Evolutionary conservation across 2,113 vertebrate genomes (phyloP).

Genomic region (Prietella phreatophila): DNA sequence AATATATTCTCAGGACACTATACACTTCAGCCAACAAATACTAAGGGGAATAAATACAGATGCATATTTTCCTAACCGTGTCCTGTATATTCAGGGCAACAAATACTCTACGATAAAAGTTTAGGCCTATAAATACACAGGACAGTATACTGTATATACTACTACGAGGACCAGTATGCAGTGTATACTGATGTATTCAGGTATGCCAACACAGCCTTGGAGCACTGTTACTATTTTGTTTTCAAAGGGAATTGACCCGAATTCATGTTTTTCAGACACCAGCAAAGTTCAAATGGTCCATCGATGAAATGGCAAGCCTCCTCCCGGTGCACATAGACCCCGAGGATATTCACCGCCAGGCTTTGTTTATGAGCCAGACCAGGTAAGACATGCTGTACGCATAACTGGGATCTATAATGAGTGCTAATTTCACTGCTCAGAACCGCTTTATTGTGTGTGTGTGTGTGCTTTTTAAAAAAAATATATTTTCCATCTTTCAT

Average conservation of each 20-base stretch:
- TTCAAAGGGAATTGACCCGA: not conserved
- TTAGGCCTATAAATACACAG: not conserved
- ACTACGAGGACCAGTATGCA: not conserved
- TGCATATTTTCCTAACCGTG: too few species aligned
- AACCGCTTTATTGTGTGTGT: not conserved
- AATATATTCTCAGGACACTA: too few species aligned
- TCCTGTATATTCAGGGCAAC: too few species aligned
- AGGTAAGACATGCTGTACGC: slow-evolving; percentile 71
- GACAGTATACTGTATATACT: not conserved
- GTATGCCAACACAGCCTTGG: not conserved
- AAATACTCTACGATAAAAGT: too few species aligned
- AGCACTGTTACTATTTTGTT: not conserved
- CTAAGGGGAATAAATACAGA: too few species aligned
- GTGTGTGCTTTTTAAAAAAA: too few species aligned
- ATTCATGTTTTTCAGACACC: slow-evolving; percentile 77
- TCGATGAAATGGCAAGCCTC: slow-evolving; percentile 91
- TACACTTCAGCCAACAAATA: too few species aligned
- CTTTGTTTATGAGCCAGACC: slow-evolving; percentile 84
- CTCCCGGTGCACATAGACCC: slow-evolving; percentile 92
- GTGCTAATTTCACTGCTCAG: not conserved
- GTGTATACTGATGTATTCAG: not conserved
- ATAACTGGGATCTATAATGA: not conserved
- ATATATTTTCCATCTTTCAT: too few species aligned
- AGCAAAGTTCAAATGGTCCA: slow-evolving; percentile 92
- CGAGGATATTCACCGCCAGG: slow-evolving; percentile 90